A percentile compares a stretch with the other conserved stretches of the same genome.
Conservation (phyloP, 1,140 invertebrate genomes). For the Carposina sasakii region DNA sequence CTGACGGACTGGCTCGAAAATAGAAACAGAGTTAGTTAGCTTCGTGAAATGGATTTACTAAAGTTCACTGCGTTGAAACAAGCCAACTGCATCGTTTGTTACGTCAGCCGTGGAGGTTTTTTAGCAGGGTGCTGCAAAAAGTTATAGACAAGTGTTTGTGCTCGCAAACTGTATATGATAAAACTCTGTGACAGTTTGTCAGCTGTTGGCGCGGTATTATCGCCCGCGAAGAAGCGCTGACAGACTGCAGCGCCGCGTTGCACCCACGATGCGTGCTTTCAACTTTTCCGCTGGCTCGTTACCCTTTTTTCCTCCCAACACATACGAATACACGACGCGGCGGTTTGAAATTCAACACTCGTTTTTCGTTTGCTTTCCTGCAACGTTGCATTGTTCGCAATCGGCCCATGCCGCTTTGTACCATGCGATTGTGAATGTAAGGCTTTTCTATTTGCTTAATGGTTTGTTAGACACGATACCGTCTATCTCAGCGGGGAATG, state of each 20-base stretch:
- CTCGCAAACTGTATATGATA: conserved; percentile 28
- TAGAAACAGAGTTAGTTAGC: conserved; percentile 24
- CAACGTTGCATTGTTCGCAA: conserved; percentile 36
- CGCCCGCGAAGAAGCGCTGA: too few species aligned
- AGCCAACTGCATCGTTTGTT: conserved; percentile 39
- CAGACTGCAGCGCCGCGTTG: conserved; percentile 19
- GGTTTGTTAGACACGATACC: conserved; percentile 26
- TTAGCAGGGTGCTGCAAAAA: conserved; percentile 39
- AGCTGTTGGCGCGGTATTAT: too few species aligned
- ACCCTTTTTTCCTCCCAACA: conserved; percentile 23
- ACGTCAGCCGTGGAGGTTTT: conserved; percentile 39
- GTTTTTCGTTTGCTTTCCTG: conserved; percentile 35
- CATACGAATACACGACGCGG: too few species aligned
- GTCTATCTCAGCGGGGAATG: too few species aligned
- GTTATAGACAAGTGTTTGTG: conserved; percentile 44
- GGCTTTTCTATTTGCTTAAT: conserved; percentile 30
- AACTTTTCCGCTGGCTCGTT: conserved; percentile 15
- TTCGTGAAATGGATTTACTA: conserved; percentile 33
- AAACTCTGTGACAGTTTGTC: conserved; percentile 35
- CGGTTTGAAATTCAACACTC: conserved; percentile 38
- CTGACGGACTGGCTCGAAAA: too few species aligned
- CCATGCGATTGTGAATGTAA: conserved; percentile 28
- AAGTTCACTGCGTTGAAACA: conserved; percentile 38
- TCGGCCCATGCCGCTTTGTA: conserved; percentile 22
- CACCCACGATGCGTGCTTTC: conserved; percentile 17